Percentiles rank a stretch among this genome's conserved stretches.
phyloP scores from a whole-genome alignment of 2,888 invertebrate genomes.

The Plutella xylostella region DNA sequence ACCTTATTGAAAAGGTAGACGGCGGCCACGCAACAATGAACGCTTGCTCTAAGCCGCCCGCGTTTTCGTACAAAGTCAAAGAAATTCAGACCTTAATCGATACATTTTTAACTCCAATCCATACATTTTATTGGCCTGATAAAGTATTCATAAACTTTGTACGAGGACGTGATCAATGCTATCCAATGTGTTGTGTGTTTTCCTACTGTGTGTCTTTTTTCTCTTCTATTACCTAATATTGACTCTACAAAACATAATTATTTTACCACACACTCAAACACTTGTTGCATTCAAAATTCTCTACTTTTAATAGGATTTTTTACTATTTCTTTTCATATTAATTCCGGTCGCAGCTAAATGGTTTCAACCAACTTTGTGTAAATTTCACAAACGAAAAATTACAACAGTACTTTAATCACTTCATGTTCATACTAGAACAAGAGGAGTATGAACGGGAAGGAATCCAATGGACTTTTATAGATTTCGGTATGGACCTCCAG shows the following conservation, averaged over 20 bases:
- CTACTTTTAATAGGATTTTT: neutral
- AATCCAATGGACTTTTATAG: slow-evolving; percentile 92
- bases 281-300: too few relatives aligned
- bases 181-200: slow-evolving; percentile 34
- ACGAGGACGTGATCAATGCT: slow-evolving; percentile 52
- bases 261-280: neutral
- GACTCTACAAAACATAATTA: slow-evolving; percentile 19
- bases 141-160: slow-evolving; percentile 26
- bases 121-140: neutral
- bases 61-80: slow-evolving; percentile 36
- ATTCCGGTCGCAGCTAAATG: slow-evolving; percentile 78
- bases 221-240: slow-evolving; percentile 22
- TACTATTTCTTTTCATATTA: slow-evolving; percentile 30
- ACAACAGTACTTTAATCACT: slow-evolving; percentile 96
- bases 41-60: slow-evolving; percentile 62
- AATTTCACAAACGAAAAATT: slow-evolving; percentile 96
- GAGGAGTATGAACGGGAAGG: slow-evolving; percentile 95
- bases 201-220: slow-evolving; percentile 34
- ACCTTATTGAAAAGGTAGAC: slow-evolving; percentile 93
- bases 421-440: slow-evolving; percentile 96
- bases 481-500: slow-evolving; percentile 95
- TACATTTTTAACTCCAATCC: neutral
- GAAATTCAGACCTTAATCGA: slow-evolving; percentile 12
- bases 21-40: slow-evolving; percentile 63
- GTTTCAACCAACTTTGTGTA: slow-evolving; percentile 96